These are phyloP conservation scores for Macrosiphum euphorbiae DNA, from an alignment of 2,888 invertebrate genomes.

Conservation along the genomic window DNA sequence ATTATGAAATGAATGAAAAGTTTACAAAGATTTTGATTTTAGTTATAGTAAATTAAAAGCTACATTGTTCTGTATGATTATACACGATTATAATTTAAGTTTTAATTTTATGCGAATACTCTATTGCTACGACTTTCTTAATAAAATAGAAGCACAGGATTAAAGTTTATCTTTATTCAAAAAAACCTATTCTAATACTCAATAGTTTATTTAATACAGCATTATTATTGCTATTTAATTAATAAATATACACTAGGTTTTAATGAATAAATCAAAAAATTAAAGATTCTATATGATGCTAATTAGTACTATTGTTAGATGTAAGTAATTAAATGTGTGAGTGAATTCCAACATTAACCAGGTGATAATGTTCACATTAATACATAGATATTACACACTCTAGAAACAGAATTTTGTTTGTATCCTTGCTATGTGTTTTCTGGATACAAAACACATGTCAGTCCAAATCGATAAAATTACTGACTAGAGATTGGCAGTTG, in stretches of 20 bases:
- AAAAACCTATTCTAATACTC: background rate
- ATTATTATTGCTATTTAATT: background rate
- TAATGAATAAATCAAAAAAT: background rate
- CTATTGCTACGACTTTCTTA: background rate
- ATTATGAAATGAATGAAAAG: slow-evolving; percentile 17
- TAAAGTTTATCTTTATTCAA: background rate
- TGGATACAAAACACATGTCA: background rate
- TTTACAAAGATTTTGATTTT: slow-evolving; percentile 33
- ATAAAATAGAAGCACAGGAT: background rate
- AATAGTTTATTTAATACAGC: background rate
- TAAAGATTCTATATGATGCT: background rate
- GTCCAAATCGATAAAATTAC: background rate
- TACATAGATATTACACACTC: background rate
- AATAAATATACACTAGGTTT: background rate
- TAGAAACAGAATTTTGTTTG: background rate
- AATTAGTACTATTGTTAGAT: background rate
- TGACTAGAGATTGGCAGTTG: background rate
- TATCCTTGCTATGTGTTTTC: background rate
- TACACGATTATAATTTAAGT: slow-evolving; percentile 11
- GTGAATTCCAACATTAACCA: too few species aligned
- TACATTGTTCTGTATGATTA: slow-evolving; percentile 7
- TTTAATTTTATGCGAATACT: background rate
- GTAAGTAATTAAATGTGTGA: background rate
- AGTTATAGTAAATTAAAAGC: slow-evolving; percentile 15
- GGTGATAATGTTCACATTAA: background rate